Conservation (phyloP, 2,797 vertebrate genomes). For the Potorous gilbertii region DNA sequence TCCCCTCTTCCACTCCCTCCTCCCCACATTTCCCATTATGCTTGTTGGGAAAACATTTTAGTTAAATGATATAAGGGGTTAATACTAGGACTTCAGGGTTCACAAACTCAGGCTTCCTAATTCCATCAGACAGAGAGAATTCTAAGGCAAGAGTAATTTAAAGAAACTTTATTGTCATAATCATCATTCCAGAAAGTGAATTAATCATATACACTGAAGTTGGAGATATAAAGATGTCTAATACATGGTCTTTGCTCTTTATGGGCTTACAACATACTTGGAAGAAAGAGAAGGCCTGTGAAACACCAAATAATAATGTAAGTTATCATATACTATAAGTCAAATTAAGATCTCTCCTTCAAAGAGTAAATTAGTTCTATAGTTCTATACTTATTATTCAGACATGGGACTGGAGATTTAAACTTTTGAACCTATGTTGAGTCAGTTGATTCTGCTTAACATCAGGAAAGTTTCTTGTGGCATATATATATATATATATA, state of each 20-base stretch:
- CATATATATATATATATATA: too few species aligned
- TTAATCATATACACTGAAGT: background rate
- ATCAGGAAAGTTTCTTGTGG: background rate
- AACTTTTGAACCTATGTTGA: background rate
- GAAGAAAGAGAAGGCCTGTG: background rate
- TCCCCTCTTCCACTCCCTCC: background rate
- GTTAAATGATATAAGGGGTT: background rate
- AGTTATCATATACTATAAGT: background rate
- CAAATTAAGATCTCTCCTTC: background rate
- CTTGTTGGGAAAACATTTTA: background rate
- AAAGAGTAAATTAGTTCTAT: background rate
- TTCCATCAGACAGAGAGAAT: background rate
- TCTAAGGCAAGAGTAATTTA: background rate
- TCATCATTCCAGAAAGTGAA: background rate
- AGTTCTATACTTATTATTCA: constrained; percentile 6
- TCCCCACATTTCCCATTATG: background rate
- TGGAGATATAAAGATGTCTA: background rate
- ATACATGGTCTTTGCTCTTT: background rate
- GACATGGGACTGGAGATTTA: background rate
- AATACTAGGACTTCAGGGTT: background rate
- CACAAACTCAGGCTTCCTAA: background rate
- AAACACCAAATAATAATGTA: background rate
- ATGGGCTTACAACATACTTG: background rate
- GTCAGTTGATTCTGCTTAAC: constrained; percentile 17
- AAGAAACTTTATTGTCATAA: background rate